These are phyloP conservation scores for Porites cylindrica DNA, from an alignment of 92 coral and sea anemone species.

Conservation along the genomic window DNA sequence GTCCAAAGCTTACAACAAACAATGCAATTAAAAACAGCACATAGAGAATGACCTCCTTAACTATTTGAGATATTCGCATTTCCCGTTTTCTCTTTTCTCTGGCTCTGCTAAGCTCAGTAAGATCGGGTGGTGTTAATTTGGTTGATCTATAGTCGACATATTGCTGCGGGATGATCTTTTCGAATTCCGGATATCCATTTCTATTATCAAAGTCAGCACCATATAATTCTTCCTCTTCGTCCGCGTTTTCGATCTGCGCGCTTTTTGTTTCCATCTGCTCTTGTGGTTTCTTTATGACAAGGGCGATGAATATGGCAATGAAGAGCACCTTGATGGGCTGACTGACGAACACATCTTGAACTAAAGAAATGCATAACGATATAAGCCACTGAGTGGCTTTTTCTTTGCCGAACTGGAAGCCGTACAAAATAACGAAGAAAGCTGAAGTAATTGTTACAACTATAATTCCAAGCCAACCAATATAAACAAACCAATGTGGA, in stretches of 20 bases:
- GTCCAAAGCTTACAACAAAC: conserved; percentile 84
- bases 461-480: conserved; percentile 77
- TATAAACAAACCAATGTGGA: conserved; percentile 77
- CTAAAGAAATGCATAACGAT: conserved; percentile 72
- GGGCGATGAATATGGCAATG: conserved; percentile 74
- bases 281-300: conserved; percentile 75
- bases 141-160: background rate
- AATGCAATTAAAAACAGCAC: conserved; percentile 78
- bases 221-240: conserved; percentile 23
- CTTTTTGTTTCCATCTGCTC: conserved; percentile 48
- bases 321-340: conserved; percentile 79
- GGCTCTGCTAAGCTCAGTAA: conserved; percentile 66
- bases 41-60: conserved; percentile 80
- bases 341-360: conserved; percentile 76
- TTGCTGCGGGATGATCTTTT: conserved; percentile 7
- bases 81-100: conserved; percentile 73
- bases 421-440: conserved; percentile 78
- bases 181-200: conserved; percentile 7
- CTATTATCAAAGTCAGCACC: background rate
- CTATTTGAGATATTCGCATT: conserved; percentile 77
- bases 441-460: conserved; percentile 75
- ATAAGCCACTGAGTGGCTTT: conserved; percentile 85
- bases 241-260: background rate
- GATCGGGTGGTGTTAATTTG: conserved; percentile 51
- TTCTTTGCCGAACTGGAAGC: conserved; percentile 81